These are phyloP conservation scores for Meriones unguiculatus DNA, from an alignment of 2,113 vertebrate genomes.

Conservation along the genomic window DNA sequence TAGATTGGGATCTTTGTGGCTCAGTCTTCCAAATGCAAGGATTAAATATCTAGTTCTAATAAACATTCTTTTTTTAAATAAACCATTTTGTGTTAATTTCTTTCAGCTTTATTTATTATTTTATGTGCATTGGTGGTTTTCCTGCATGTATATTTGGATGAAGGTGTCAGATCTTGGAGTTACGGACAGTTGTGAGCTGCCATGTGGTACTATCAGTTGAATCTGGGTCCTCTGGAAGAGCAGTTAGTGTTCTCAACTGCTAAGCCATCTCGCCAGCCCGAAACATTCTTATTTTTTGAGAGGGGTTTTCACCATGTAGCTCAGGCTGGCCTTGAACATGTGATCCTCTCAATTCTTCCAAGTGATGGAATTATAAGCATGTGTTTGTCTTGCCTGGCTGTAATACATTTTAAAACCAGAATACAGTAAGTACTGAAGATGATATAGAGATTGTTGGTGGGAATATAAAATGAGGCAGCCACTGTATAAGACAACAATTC, in stretches of 20 bases:
- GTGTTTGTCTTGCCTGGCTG: background rate
- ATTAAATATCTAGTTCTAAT: background rate
- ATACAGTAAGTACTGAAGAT: slow-evolving; percentile 6
- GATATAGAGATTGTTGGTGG: background rate
- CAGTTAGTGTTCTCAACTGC: no score
- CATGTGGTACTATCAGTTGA: no score
- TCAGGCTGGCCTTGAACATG: background rate
- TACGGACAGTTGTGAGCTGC: no score
- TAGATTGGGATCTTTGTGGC: background rate
- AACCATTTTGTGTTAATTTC: no score
- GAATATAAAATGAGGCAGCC: background rate
- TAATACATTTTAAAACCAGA: background rate
- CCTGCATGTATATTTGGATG: no score
- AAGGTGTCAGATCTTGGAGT: no score
- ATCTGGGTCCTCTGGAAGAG: no score
- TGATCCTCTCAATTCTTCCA: background rate
- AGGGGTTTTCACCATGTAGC: background rate
- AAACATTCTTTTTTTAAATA: background rate
- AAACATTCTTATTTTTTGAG: background rate
- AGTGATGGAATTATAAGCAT: background rate
- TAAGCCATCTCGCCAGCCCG: no score
- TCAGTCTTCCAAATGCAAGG: background rate
- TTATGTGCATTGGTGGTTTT: no score
- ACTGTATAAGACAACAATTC: background rate
- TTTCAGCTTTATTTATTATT: no score